Evolutionary conservation across 2,888 invertebrate species (phyloP), one percentile per base, ranked within the genome.

Genomic region (Palloptera scutellata): DNA sequence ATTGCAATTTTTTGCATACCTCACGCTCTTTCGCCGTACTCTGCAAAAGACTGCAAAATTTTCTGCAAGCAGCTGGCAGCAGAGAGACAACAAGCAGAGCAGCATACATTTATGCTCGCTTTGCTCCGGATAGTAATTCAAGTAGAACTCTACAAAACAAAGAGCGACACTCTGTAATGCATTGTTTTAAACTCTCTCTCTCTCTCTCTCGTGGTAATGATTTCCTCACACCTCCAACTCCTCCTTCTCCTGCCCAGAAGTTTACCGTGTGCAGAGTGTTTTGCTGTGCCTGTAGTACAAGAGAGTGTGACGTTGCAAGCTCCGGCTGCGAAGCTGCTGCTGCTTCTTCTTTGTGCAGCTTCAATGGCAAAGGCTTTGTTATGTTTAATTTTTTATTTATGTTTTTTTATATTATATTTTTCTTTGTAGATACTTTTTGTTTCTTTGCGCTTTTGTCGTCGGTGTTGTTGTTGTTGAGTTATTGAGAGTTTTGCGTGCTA

Each of bases 301-400:
- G 42, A 42, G 41, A 17, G 58, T 15, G 15, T 17, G 19, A 17
- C 13, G 15, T 43, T n/a, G 43, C 19, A 15, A 3, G 17, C 30
- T 11, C 4, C 42, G 10, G 17, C 48, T 5, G 40, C 20, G 40
- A 57, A 45, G 54, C 48, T 43, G 30, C 30, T 30, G 54, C 15
- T 59, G 64, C 58, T 30, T 30, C 30, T 30, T 12, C 66, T 51
- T 53, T 67, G 63, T 64, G 30, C 57, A 64, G 64, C 64, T 64
- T 64, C 68, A 68, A 68, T 64, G 64, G 60, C 67, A 67, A 53
- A 58, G 45, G 54, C 57, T 67, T 59, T 64, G 45, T 53, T 67
- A 52, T 63, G 59, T 66, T 66, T 54, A 53, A 60, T 65, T 65
- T 57, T 65, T 65, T 42, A 11, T 17, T 42, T 59, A 45, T 20